These are phyloP conservation scores for Drosophila gunungcola DNA, from an alignment of 1,140 invertebrate species.

Conservation along the genomic window DNA sequence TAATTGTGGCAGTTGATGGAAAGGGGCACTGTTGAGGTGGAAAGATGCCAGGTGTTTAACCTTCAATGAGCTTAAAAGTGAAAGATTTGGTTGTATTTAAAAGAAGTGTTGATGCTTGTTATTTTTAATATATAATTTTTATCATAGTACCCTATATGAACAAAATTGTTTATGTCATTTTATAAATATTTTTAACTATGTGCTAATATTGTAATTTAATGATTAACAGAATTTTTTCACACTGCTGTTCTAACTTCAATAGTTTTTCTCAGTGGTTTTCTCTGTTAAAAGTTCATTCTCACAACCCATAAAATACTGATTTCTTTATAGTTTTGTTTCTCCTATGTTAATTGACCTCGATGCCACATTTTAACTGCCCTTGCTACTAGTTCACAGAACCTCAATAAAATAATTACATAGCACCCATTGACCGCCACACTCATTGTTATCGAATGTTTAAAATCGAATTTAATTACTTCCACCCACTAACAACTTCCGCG, in stretches of 20 bases:
- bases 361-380: slow-evolving; percentile 5
- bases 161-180: too few relatives aligned
- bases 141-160: too few relatives aligned
- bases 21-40: background rate
- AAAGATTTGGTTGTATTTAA: too few relatives aligned
- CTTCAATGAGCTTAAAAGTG: slow-evolving; percentile 1
- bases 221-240: too few relatives aligned
- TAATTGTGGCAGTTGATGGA: slow-evolving; percentile 36
- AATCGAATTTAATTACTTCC: slow-evolving; percentile 51
- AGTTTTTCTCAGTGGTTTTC: too few relatives aligned
- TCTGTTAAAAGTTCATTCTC: too few relatives aligned
- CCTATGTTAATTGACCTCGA: background rate
- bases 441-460: slow-evolving; percentile 41
- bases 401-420: slow-evolving; percentile 38
- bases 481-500: slow-evolving; percentile 50
- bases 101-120: too few relatives aligned
- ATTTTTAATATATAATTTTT: too few relatives aligned
- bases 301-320: too few relatives aligned
- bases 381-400: slow-evolving; percentile 33
- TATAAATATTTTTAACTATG: too few relatives aligned
- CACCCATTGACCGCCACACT: slow-evolving; percentile 33
- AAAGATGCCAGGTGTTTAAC: slow-evolving; percentile 4
- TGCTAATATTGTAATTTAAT: too few relatives aligned
- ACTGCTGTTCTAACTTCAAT: too few relatives aligned
- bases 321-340: slow-evolving; percentile 1